Conservation (phyloP, 23 tunicate species). For the Clavelina lepadiformis region DNA sequence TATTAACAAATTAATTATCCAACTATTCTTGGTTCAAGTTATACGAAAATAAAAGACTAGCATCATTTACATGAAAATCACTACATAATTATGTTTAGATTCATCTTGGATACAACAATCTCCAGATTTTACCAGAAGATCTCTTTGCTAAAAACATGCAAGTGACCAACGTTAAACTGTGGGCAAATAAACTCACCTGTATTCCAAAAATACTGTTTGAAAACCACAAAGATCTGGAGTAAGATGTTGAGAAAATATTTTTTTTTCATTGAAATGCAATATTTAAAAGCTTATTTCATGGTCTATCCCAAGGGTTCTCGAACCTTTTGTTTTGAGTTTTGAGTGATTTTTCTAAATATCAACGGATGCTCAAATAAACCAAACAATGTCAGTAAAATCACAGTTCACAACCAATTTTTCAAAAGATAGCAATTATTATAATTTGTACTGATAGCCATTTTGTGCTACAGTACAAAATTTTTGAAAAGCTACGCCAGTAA, state of each 20-base stretch:
- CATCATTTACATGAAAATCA: background rate
- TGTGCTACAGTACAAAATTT: too few species aligned
- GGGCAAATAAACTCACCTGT: slow-evolving; percentile 71
- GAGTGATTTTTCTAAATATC: too few species aligned
- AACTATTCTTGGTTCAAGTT: background rate
- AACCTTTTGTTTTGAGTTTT: too few species aligned
- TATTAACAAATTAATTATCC: background rate
- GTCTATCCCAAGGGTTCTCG: too few species aligned
- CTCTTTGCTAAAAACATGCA: slow-evolving; percentile 25
- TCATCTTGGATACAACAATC: slow-evolving; percentile 63
- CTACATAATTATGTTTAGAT: slow-evolving; percentile 18
- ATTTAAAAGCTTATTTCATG: too few species aligned
- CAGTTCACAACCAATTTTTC: too few species aligned
- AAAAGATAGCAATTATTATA: too few species aligned
- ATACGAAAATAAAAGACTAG: background rate
- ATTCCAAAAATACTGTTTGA: slow-evolving; percentile 39
- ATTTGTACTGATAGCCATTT: too few species aligned
- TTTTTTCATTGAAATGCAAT: too few species aligned
- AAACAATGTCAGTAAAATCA: too few species aligned
- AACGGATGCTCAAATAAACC: too few species aligned
- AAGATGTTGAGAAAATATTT: slow-evolving; percentile 2
- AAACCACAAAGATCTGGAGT: slow-evolving; percentile 40
- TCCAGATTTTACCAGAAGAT: slow-evolving; percentile 47
- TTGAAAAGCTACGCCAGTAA: too few species aligned
- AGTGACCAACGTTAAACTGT: slow-evolving; percentile 35